Evolutionary conservation across 2,797 vertebrate genomes (phyloP).

Genomic region (Tauraco hartlaubi): DNA sequence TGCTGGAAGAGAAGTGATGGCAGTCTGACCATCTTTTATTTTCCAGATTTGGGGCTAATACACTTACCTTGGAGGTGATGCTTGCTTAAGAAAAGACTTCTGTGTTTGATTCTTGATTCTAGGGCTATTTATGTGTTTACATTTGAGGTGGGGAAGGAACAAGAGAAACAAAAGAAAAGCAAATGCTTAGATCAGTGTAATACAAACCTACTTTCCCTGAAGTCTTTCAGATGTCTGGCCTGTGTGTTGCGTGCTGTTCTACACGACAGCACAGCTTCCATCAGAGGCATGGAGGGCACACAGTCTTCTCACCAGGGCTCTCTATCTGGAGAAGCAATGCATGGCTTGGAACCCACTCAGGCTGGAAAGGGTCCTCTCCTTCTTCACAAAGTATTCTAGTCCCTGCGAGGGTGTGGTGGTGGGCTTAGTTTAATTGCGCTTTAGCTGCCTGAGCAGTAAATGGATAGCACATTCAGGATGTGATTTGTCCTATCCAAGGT

Average conservation of each 20-base stretch:
- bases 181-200: neutral
- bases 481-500: neutral
- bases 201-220: neutral
- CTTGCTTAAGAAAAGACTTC: neutral
- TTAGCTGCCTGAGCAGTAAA: neutral
- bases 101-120: neutral
- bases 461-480: neutral
- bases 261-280: accelerated
- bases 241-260: neutral
- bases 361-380: neutral
- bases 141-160: too few species aligned
- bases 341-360: neutral
- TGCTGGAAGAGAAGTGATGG: neutral
- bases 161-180: neutral
- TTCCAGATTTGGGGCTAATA: neutral
- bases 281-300: neutral
- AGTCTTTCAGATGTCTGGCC: neutral
- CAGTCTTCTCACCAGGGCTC: neutral
- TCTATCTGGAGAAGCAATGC: neutral
- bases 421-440: neutral
- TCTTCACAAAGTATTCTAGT: neutral
- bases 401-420: too few species aligned
- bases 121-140: neutral
- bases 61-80: neutral
- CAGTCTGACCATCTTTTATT: neutral